A percentile compares a stretch with the other conserved stretches of the same genome.
Conservation (phyloP, 2,113 vertebrate species). For the Orycteropus afer region DNA sequence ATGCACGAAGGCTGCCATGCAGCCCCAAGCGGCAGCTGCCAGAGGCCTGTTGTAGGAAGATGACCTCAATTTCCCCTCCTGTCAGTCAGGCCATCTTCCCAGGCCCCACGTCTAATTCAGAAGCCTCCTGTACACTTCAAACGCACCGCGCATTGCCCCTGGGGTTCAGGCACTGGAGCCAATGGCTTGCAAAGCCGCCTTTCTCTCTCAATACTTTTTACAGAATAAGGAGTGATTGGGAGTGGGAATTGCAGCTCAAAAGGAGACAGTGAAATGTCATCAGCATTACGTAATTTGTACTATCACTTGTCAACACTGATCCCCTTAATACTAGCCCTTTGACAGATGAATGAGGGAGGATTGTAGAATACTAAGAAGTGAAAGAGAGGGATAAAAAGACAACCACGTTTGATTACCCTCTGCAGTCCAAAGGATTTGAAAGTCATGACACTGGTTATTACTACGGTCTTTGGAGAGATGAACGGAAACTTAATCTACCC, state of each 20-base stretch:
- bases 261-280: slow-evolving; percentile 86
- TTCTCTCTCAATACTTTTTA: slow-evolving; percentile 79
- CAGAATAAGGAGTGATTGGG: slow-evolving; percentile 83
- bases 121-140: slow-evolving; percentile 41
- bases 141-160: slow-evolving; percentile 24
- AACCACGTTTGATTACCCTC: slow-evolving; percentile 85
- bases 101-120: slow-evolving; percentile 57
- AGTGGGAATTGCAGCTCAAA: slow-evolving; percentile 87
- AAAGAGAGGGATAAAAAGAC: slow-evolving; percentile 86
- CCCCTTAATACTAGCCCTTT: slow-evolving; percentile 86
- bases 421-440: slow-evolving; percentile 86
- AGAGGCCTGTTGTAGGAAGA: slow-evolving; percentile 41
- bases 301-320: slow-evolving; percentile 89
- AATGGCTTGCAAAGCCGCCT: slow-evolving; percentile 69
- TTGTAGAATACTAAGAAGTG: slow-evolving; percentile 85
- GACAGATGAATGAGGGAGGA: slow-evolving; percentile 85
- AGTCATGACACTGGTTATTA: slow-evolving; percentile 88
- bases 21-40: slow-evolving; percentile 41
- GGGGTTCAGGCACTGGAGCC: not conserved
- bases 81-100: slow-evolving; percentile 68
- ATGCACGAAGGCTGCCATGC: not conserved
- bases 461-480: slow-evolving; percentile 84
- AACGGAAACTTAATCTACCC: slow-evolving; percentile 85
- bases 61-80: slow-evolving; percentile 75
- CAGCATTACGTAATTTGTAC: slow-evolving; percentile 89